phyloP scores from a whole-genome alignment of 1,140 invertebrate genomes.

The Coelopa frigida region DNA sequence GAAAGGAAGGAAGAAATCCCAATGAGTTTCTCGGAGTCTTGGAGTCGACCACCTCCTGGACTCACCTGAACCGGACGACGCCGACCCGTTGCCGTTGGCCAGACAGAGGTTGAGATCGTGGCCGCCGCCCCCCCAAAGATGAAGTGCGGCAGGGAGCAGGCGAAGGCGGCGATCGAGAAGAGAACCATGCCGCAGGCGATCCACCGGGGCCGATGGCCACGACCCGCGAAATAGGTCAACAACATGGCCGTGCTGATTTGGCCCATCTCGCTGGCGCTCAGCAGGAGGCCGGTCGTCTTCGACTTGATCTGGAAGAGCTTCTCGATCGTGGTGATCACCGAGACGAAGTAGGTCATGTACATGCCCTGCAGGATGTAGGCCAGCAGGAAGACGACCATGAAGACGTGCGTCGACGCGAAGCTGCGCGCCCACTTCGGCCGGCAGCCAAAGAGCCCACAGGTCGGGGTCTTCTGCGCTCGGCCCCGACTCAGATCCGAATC shows the following conservation, averaged over 20 bases:
- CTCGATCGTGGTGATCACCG: conserved; percentile 93
- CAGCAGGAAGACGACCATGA: conserved; percentile 79
- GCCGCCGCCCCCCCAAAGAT: conserved; percentile 53
- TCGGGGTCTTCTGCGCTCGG: conserved; percentile 41
- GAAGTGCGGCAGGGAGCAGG: conserved; percentile 78
- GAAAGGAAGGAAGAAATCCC: conserved; percentile 13
- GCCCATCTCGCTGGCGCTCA: conserved; percentile 91
- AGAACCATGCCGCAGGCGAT: conserved; percentile 89
- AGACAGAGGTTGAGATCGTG: background rate
- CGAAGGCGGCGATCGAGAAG: conserved; percentile 78
- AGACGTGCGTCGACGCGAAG: conserved; percentile 82
- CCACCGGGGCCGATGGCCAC: conserved; percentile 92
- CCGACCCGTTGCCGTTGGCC: background rate
- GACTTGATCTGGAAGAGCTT: conserved; percentile 94
- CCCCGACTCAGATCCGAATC: conserved; percentile 43
- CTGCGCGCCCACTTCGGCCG: conserved; percentile 63
- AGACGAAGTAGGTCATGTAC: conserved; percentile 94
- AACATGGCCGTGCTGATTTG: conserved; percentile 83
- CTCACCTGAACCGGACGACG: too few relatives aligned
- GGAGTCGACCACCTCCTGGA: background rate
- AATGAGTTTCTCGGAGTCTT: background rate
- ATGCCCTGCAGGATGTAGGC: conserved; percentile 88
- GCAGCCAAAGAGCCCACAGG: conserved; percentile 64
- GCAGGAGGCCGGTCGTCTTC: conserved; percentile 85
- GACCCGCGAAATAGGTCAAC: conserved; percentile 87